Evolutionary conservation across 2,888 invertebrate species (phyloP).

Genomic region (Dryococelus australis): DNA sequence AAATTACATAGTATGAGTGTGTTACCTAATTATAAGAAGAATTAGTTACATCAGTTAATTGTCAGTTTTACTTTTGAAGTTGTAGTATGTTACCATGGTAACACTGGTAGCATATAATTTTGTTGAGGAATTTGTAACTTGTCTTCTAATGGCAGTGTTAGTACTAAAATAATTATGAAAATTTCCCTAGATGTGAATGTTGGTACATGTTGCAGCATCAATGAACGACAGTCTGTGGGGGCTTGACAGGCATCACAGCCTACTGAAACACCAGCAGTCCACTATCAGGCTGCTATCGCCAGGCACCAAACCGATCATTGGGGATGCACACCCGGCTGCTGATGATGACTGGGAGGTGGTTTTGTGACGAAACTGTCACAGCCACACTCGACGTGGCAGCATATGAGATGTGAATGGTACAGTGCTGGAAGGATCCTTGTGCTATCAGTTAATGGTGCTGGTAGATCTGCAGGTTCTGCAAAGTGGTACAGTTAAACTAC

Average conservation of each 20-base stretch:
- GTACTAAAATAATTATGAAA: too few relatives aligned
- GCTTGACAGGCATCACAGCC: slow-evolving; percentile 44
- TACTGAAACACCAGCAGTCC: slow-evolving; percentile 47
- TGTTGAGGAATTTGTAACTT: too few relatives aligned
- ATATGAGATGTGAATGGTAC: neutral
- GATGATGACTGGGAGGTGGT: slow-evolving; percentile 45
- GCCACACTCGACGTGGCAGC: neutral
- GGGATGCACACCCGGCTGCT: slow-evolving; percentile 18
- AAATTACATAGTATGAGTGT: too few relatives aligned
- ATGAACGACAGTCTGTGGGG: slow-evolving; percentile 54
- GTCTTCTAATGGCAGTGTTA: too few relatives aligned
- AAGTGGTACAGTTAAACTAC: too few relatives aligned
- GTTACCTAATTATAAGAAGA: too few relatives aligned
- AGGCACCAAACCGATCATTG: neutral
- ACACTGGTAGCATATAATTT: too few relatives aligned
- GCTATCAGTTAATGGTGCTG: neutral
- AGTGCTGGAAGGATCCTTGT: neutral
- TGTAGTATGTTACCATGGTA: too few relatives aligned
- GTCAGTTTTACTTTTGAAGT: too few relatives aligned
- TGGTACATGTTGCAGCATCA: slow-evolving; percentile 47
- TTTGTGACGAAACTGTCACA: neutral
- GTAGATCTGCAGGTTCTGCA: neutral
- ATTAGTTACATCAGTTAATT: too few relatives aligned
- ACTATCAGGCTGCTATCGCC: slow-evolving; percentile 35
- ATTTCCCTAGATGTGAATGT: neutral